These are phyloP conservation scores for Dolichallabes microphthalmus DNA, from an alignment of 2,113 vertebrate genomes.

Conservation along the genomic window DNA sequence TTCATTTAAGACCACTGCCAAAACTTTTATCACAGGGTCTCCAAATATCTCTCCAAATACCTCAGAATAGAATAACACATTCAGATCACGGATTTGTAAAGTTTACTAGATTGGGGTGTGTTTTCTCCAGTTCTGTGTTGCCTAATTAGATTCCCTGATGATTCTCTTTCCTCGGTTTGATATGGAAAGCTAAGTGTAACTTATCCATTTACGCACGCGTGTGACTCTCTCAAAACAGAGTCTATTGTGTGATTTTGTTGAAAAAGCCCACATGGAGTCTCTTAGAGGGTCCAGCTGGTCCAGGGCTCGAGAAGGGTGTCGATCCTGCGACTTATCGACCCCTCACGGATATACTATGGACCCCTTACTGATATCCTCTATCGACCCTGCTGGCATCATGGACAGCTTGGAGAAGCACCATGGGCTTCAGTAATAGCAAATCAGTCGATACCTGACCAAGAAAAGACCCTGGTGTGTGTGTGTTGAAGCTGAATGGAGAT, in stretches of 20 bases:
- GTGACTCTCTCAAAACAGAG: not conserved
- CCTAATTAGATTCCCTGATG: not conserved
- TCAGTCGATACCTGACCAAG: slow-evolving; percentile 6
- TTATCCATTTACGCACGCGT: not conserved
- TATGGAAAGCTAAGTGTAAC: not conserved
- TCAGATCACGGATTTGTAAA: not conserved
- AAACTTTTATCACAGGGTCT: slow-evolving; percentile 23
- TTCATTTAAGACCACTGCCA: not conserved
- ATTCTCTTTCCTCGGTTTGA: not conserved
- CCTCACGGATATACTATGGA: not conserved
- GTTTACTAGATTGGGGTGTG: not conserved
- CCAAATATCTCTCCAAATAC: not conserved
- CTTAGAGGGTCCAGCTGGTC: slow-evolving; percentile 5
- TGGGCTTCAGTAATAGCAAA: not conserved
- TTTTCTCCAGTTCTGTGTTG: not conserved
- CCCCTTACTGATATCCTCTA: not conserved
- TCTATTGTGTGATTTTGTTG: slow-evolving; percentile 10
- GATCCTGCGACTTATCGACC: slow-evolving; percentile 14
- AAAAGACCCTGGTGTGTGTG: slow-evolving; percentile 21
- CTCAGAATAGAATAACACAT: not conserved
- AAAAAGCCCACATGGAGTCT: not conserved
- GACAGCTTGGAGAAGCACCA: not conserved
- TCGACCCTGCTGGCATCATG: slow-evolving; percentile 6
- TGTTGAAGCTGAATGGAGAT: not conserved
- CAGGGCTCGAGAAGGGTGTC: not conserved